phyloP scores from a whole-genome alignment of 64 coral and sea anemone species.

The Dendronephthya gigantea region DNA sequence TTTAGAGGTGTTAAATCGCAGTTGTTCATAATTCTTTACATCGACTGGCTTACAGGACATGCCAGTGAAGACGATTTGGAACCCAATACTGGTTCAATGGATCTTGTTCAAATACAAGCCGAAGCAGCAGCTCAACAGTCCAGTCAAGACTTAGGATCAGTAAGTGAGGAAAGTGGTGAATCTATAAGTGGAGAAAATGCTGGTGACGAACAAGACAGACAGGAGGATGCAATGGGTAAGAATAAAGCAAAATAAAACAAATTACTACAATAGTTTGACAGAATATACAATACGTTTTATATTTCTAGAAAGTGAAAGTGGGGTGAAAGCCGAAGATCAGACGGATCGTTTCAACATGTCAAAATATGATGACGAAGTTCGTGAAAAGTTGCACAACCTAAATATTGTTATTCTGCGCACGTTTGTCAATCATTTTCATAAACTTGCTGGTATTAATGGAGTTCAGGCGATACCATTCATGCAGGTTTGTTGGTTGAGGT shows the following conservation, averaged over 20 bases:
- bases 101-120: neutral
- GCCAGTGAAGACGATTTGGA: conserved; percentile 95
- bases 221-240: conserved; percentile 45
- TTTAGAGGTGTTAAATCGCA: no score
- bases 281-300: no score
- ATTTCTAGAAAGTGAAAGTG: neutral
- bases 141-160: conserved; percentile 78
- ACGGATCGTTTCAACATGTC: neutral
- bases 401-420: conserved; percentile 58
- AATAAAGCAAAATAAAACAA: neutral
- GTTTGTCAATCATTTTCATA: conserved; percentile 60
- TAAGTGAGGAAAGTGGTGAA: conserved; percentile 87
- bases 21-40: no score
- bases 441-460: conserved; percentile 61
- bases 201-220: conserved; percentile 52
- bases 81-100: conserved; percentile 37
- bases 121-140: conserved; percentile 47
- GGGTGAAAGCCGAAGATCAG: neutral
- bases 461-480: conserved; percentile 91
- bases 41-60: no score
- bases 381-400: conserved; percentile 55
- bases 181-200: conserved; percentile 79
- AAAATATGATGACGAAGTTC: conserved; percentile 38
- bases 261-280: neutral
- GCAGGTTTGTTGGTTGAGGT: no score